Percentiles rank a stretch among this genome's conserved stretches.
These are phyloP conservation scores for Agrotis segetum DNA, from an alignment of 2,888 invertebrate genomes.

Conservation along the genomic window DNA sequence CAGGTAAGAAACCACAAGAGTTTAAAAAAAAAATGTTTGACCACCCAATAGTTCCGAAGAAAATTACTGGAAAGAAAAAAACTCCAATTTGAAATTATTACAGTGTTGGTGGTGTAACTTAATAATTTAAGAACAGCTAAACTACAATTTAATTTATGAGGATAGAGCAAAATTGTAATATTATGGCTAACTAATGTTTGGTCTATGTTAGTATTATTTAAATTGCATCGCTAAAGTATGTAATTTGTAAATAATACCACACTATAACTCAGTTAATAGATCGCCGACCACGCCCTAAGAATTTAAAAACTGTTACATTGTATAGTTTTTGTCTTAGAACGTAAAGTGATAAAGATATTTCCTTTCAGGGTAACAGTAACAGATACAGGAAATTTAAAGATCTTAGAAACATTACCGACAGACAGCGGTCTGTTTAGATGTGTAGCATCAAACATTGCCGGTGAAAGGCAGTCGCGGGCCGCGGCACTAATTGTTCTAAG, in stretches of 20 bases:
- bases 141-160: neutral
- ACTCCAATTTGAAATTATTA: neutral
- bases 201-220: too few relatives aligned
- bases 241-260: neutral
- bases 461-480: conserved; percentile 95
- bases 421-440: conserved; percentile 98
- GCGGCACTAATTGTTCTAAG: conserved; percentile 96
- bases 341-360: conserved; percentile 34
- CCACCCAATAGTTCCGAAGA: too few relatives aligned
- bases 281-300: neutral
- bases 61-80: too few relatives aligned
- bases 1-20: conserved; percentile 82
- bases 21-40: too few relatives aligned
- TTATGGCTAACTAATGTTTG: neutral
- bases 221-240: neutral
- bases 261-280: neutral
- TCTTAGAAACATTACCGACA: conserved; percentile 96
- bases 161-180: neutral
- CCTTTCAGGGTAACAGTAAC: conserved; percentile 93
- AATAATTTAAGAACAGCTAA: neutral
- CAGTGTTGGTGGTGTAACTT: too few relatives aligned
- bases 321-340: conserved; percentile 7
- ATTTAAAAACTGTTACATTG: neutral
- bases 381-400: conserved; percentile 97
- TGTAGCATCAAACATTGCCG: conserved; percentile 97